Evolutionary conservation across 1,140 invertebrate genomes (phyloP), one percentile per base, ranked within the genome.

Genomic region (Belonocnema kinseyi): DNA sequence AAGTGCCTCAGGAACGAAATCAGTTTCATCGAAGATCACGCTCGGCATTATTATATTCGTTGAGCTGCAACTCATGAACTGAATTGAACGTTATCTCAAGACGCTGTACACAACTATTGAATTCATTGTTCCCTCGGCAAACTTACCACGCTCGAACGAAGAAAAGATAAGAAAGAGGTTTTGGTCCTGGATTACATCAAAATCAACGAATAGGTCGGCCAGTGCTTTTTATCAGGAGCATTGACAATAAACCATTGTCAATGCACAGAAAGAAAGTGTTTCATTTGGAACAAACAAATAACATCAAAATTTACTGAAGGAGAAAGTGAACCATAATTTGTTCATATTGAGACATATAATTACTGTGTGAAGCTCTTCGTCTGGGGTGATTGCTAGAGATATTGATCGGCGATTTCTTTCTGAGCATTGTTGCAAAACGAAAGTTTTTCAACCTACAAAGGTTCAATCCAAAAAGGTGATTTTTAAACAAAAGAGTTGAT

Each of bases 91-190:
- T 8, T 19, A 46, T 46, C 40, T 46, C 40, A 46, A 46, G 40
- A 46, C 8, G 40, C 10, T 10, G 8, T 46, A 46, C 10, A 46
- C 40, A 7, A 46, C 40, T 11, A 46, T 46, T 33, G 10, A 46
- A 46, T 46, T 1, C 40, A 74, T 66, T 66, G 40, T 66, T 66
- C 21, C 16, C 14, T 40, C 40, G 6, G 40, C 12, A 14, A 7
- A 16, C 50, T 58, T 12, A 56, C 50, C 6, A 56, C 33, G 12
- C 33, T 14, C 26, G 26, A 33, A 7, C 33, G 8, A 40, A 40
- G 73, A n/a, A 13, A n/a, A 74, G 52, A 74, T 40, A 74, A 74
- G 26, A 54, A 74, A 56, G 72, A 54, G 33, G 17, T 26, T 40
- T 74, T 46, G 14, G 40, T 46, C 10, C 40, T 33, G 21, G 40